Conservation (phyloP, 2,888 invertebrate species). For the Lymantria monacha region DNA sequence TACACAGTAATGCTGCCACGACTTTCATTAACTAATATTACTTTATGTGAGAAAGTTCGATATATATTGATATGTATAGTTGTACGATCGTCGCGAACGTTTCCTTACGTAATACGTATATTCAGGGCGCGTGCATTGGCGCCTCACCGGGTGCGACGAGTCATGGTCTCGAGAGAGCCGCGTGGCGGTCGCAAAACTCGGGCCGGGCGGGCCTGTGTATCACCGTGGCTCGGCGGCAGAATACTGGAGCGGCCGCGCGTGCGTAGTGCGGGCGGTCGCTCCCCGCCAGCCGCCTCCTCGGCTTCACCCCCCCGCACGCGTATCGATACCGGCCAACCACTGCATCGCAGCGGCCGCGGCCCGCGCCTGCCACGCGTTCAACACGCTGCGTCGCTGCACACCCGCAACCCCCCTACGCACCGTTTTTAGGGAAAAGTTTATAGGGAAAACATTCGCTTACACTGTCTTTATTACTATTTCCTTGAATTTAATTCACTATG, state of each 20-base stretch:
- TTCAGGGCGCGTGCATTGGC: constrained; percentile 58
- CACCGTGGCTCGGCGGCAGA: constrained; percentile 59
- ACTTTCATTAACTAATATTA: constrained; percentile 31
- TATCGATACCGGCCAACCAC: constrained; percentile 74
- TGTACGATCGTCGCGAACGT: constrained; percentile 28
- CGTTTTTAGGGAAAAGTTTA: no score
- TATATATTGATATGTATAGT: constrained; percentile 51
- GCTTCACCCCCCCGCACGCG: constrained; percentile 47
- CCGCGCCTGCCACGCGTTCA: constrained; percentile 42
- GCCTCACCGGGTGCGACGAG: constrained; percentile 69
- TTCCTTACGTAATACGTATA: constrained; percentile 64
- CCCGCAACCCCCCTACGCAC: constrained; percentile 33
- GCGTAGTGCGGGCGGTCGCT: constrained; percentile 41
- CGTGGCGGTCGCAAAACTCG: constrained; percentile 57
- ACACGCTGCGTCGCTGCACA: constrained; percentile 32
- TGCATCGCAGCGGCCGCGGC: constrained; percentile 56
- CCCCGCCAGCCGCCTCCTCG: constrained; percentile 32
- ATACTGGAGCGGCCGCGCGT: constrained; percentile 66
- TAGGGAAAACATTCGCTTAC: constrained; percentile 55
- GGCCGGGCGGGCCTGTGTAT: constrained; percentile 53
- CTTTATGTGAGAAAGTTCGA: constrained; percentile 36
- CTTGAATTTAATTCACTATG: constrained; percentile 44
- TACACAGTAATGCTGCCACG: constrained; percentile 2
- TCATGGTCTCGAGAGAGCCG: constrained; percentile 66
- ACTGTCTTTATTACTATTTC: constrained; percentile 46